A percentile compares a stretch with the other conserved stretches of the same genome.
These are phyloP conservation scores for Anabacerthia variegaticeps DNA, from an alignment of 2,797 vertebrate genomes.

Conservation along the genomic window DNA sequence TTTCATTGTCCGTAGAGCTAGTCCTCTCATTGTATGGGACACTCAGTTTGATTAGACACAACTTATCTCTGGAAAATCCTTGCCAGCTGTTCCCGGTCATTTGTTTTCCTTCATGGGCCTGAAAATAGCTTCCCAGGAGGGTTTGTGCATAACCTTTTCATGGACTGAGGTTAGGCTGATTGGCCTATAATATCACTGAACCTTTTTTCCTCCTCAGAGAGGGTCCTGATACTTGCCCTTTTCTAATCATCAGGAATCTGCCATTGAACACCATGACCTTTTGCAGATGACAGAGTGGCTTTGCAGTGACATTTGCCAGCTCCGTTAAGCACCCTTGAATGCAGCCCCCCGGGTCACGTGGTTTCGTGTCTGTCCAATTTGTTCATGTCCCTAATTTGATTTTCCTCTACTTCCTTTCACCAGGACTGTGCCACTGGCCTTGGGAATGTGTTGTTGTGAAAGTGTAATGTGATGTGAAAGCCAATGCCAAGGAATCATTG, in stretches of 20 bases:
- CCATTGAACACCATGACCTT: background rate
- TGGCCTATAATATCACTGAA: background rate
- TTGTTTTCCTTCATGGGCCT: background rate
- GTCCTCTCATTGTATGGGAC: background rate
- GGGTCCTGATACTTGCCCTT: background rate
- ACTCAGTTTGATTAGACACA: background rate
- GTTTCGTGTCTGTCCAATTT: background rate
- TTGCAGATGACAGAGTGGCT: background rate
- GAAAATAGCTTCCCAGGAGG: background rate
- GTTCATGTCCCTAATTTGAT: background rate
- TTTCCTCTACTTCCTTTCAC: background rate
- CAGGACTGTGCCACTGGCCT: background rate
- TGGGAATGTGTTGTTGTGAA: background rate
- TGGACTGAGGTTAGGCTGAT: background rate
- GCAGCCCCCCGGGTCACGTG: background rate
- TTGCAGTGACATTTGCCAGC: background rate
- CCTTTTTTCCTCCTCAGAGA: background rate
- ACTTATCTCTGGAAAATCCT: background rate
- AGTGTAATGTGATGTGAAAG: background rate
- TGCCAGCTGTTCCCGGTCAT: background rate
- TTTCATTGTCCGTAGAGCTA: background rate
- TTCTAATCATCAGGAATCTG: background rate
- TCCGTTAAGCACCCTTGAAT: background rate
- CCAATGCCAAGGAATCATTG: fast-evolving
- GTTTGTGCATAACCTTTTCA: background rate